Conservation (phyloP, 2,888 invertebrate species). For the Shargacucullia verbasci region DNA sequence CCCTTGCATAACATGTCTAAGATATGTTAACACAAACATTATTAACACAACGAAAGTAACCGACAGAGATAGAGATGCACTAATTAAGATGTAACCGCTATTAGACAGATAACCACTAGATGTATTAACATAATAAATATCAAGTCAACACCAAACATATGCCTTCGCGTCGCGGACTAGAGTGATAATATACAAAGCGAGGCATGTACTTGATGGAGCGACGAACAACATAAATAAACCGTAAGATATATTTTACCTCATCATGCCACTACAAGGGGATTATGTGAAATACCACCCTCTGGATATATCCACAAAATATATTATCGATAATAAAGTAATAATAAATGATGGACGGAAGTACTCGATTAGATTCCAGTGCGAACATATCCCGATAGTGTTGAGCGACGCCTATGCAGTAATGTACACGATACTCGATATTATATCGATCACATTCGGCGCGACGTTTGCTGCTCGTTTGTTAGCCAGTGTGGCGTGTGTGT, state of each 20-base stretch:
- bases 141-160: conserved; percentile 57
- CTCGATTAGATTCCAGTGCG: conserved; percentile 51
- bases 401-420: conserved; percentile 44
- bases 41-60: conserved; percentile 75
- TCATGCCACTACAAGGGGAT: conserved; percentile 85
- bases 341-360: conserved; percentile 41
- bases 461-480: conserved; percentile 80
- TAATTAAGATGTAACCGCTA: conserved; percentile 75
- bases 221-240: conserved; percentile 67
- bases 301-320: conserved; percentile 56
- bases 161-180: conserved; percentile 42
- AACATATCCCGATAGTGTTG: conserved; percentile 48
- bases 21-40: conserved; percentile 71
- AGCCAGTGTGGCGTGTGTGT: conserved; percentile 44
- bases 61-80: conserved; percentile 82
- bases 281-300: conserved; percentile 84
- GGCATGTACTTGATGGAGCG: conserved; percentile 66
- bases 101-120: conserved; percentile 72
- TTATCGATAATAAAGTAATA: conserved; percentile 31
- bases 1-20: conserved; percentile 69
- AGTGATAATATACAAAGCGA: conserved; percentile 36
- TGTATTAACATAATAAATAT: conserved; percentile 64
- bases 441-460: conserved; percentile 44
- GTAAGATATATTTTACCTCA: conserved; percentile 62
- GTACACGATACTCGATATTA: conserved; percentile 18